Base-by-base conservation (phyloP, 2,797 vertebrate genomes). In the Gallinago solitaria region DNA sequence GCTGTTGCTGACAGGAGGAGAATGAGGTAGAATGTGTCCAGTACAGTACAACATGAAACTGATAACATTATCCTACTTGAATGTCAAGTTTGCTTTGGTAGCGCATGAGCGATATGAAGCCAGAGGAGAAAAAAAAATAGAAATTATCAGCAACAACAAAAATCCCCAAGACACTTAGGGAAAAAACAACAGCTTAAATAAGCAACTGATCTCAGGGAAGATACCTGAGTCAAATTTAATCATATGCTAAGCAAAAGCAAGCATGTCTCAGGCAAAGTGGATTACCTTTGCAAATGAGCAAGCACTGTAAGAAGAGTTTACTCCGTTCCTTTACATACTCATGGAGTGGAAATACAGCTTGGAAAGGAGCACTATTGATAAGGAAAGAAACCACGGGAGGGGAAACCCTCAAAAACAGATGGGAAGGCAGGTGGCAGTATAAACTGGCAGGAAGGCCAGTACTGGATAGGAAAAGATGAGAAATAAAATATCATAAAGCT, bases 41-140 rank as follows among this genome's bases (percentile, higher is more conserved):
- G 93, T 89, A 90, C 80, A 78, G 76, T 74, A 95, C 90, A 93
- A 87, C 51, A 79, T 30, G 81, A 96, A 93, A 96, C 90, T 60
- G 83, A 94, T 95, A 95, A 92, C 74, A 73, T 95, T 93, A 94
- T 93, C 74, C 74, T 78, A 33, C 67, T 87, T 79, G 89, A 95
- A 93, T 74, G 83, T 76, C 91, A 92, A 82, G 69, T 92, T 93
- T 93, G 59, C 63, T 94, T 84, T 83, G 67, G 70, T 92, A 96
- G 59, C 8, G 12, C 53, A 68, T 41, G 37, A 94, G 41, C 75
- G 85, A 88, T 88, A 88, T 7, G 33, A 95, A 93, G 27, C 32
- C 64, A 47, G 21, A 7, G 24, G 0, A 18, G 2, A 3, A 3
- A 5, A 11, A 20, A 5, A 9, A 2, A 7, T 43, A 20, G 39